Conservation (phyloP, 2,797 vertebrate species). For the Phalanger gymnotis region DNA sequence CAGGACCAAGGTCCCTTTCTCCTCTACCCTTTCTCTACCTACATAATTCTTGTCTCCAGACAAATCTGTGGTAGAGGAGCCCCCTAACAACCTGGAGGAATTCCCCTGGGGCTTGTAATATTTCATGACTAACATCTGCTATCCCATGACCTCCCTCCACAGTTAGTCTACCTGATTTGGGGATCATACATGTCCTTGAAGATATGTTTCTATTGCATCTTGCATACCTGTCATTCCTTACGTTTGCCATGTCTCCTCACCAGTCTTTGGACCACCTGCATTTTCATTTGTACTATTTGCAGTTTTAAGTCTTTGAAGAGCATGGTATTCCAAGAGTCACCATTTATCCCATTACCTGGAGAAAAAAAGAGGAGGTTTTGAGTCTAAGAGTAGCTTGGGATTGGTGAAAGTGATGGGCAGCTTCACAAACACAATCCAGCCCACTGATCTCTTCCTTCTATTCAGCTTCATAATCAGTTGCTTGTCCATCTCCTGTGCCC, state of each 20-base stretch:
- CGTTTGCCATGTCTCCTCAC: background rate
- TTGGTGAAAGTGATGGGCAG: background rate
- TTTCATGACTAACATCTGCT: background rate
- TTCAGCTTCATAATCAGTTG: background rate
- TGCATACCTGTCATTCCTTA: background rate
- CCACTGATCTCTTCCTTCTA: background rate
- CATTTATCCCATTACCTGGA: background rate
- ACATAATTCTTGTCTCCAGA: background rate
- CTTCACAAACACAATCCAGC: background rate
- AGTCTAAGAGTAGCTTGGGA: background rate
- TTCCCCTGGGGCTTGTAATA: background rate
- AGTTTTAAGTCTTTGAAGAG: background rate
- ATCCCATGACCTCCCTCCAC: background rate
- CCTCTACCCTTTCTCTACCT: background rate
- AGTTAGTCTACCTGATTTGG: background rate
- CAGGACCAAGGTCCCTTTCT: background rate
- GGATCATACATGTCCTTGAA: background rate
- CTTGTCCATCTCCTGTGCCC: background rate
- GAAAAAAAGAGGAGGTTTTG: background rate
- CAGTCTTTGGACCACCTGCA: background rate
- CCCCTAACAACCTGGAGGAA: background rate
- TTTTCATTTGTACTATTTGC: background rate
- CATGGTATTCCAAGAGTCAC: background rate
- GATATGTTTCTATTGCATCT: background rate
- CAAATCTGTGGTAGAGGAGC: background rate